Percentiles rank a stretch among this genome's conserved stretches.
Conservation (phyloP, 2,113 vertebrate species). For the Dissostichus mawsoni region DNA sequence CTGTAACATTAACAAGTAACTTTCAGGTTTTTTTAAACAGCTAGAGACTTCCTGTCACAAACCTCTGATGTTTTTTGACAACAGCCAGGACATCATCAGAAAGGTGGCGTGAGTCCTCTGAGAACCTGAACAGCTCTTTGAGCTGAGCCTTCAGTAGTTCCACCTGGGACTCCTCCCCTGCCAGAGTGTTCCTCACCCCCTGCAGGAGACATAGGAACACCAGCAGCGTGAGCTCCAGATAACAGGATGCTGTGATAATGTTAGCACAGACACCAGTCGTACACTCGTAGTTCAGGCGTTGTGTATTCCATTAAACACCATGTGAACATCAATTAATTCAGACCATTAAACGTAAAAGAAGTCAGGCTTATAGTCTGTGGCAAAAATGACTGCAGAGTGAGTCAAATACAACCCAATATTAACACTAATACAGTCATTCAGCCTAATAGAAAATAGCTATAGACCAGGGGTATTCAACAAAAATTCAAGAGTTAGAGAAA, state of each 20-base stretch:
- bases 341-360: no score
- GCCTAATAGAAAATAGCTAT: no score
- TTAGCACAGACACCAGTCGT: no score
- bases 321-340: no score
- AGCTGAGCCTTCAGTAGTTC: conserved; percentile 89
- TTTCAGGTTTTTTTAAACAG: not conserved
- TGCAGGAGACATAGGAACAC: conserved; percentile 64
- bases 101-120: conserved; percentile 83
- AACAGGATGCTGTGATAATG: not conserved
- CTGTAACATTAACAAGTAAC: not conserved
- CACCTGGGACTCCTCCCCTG: conserved; percentile 85
- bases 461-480: no score
- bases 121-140: conserved; percentile 88
- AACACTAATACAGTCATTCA: no score
- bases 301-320: no score
- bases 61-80: conserved; percentile 93
- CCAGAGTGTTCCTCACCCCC: conserved; percentile 83
- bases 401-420: no score
- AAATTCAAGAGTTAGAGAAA: no score
- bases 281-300: no score
- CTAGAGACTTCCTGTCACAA: not conserved
- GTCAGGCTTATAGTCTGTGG: no score
- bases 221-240: not conserved
- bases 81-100: conserved; percentile 86
- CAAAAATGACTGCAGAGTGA: no score